phyloP scores from a whole-genome alignment of 2,113 vertebrate species.

The Campylomormyrus numenius region DNA sequence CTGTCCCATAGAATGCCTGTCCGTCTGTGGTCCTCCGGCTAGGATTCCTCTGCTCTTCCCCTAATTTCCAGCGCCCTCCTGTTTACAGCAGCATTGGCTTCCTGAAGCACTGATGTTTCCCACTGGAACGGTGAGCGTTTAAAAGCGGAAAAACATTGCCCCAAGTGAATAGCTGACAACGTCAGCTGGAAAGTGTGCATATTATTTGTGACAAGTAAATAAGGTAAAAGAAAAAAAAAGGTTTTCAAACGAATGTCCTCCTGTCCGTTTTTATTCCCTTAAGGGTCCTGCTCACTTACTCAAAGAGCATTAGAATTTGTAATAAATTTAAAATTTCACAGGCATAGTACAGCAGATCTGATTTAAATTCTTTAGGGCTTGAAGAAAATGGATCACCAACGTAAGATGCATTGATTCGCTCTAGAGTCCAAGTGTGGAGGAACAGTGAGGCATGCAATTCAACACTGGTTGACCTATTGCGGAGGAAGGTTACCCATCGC shows the following conservation, averaged over 20 bases:
- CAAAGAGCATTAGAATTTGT: constrained; percentile 14
- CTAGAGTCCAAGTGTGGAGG: neutral
- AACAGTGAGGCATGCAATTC: neutral
- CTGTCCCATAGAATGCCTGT: too few species aligned
- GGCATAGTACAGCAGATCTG: neutral
- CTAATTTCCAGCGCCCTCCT: too few species aligned
- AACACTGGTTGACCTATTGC: neutral
- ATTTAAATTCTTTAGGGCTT: neutral
- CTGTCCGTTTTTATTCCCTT: neutral
- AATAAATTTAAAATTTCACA: neutral
- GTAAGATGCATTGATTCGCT: neutral
- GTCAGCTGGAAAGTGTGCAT: neutral
- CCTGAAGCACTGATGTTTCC: neutral
- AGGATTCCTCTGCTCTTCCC: too few species aligned
- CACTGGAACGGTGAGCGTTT: neutral
- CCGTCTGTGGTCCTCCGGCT: too few species aligned
- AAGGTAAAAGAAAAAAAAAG: neutral
- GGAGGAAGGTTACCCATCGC: neutral
- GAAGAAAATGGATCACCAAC: neutral
- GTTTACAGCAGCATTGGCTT: neutral
- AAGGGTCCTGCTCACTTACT: neutral
- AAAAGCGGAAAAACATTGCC: neutral
- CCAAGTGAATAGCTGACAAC: constrained; percentile 26
- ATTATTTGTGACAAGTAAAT: neutral
- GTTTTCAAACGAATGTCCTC: neutral